phyloP scores from a whole-genome alignment of 1,140 invertebrate species.

The Caerostris darwini region DNA sequence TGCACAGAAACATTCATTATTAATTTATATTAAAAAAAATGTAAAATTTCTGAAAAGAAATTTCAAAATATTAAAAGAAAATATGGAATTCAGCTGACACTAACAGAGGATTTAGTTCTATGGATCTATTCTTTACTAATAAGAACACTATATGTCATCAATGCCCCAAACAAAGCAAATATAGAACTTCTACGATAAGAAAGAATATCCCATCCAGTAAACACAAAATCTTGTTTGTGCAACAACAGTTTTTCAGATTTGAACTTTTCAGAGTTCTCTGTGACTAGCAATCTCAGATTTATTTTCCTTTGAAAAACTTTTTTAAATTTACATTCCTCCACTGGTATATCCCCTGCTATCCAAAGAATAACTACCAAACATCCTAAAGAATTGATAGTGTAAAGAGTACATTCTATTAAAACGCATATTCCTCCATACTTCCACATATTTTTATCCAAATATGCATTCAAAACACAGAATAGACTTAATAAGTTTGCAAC shows the following conservation, averaged over 20 bases:
- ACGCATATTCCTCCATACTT: background rate
- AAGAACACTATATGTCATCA: background rate
- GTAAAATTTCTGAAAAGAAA: too few species aligned
- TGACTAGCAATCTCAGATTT: background rate
- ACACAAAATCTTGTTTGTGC: background rate
- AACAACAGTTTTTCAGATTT: background rate
- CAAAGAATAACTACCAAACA: background rate
- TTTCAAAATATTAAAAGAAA: too few species aligned
- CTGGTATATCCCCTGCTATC: background rate
- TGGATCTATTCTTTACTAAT: background rate
- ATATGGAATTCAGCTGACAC: too few species aligned
- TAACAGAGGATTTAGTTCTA: too few species aligned
- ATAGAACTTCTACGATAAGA: background rate
- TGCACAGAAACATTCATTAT: too few species aligned
- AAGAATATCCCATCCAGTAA: background rate
- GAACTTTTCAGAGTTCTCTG: background rate
- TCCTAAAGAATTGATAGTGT: background rate
- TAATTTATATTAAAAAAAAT: too few species aligned
- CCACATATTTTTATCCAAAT: background rate
- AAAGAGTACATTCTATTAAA: background rate
- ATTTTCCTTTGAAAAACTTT: background rate
- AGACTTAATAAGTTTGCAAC: background rate
- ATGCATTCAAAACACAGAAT: background rate
- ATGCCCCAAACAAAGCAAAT: background rate
- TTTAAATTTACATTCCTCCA: background rate